Percentiles rank a stretch among this genome's conserved stretches.
phyloP scores from a whole-genome alignment of 2,113 vertebrate species.

The Macquaria ambigua region DNA sequence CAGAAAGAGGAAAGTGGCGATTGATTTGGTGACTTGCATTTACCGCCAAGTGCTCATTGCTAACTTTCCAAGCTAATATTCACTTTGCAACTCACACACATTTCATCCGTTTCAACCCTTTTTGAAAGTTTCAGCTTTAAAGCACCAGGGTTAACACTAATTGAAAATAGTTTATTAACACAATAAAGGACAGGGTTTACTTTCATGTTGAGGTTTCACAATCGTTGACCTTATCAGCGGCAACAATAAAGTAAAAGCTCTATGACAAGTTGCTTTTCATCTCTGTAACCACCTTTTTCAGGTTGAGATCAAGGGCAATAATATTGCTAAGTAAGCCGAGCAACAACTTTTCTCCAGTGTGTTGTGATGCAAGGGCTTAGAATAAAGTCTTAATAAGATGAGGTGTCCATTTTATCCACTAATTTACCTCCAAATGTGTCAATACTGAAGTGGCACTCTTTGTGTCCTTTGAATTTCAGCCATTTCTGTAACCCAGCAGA shows the following conservation, averaged over 20 bases:
- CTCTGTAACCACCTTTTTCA: slow-evolving; percentile 34
- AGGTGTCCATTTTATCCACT: not conserved
- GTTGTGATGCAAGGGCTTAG: not conserved
- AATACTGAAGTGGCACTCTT: not conserved
- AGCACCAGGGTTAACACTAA: slow-evolving; percentile 67
- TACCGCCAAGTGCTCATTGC: not conserved
- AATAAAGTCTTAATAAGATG: not conserved
- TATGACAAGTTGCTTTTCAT: slow-evolving; percentile 62
- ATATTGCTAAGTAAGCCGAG: slow-evolving; percentile 18
- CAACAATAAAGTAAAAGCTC: slow-evolving; percentile 57
- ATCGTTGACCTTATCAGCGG: slow-evolving; percentile 65
- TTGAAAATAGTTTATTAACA: slow-evolving; percentile 68
- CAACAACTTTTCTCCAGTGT: slow-evolving; percentile 2
- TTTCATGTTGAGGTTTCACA: slow-evolving; percentile 59
- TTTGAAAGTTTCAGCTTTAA: slow-evolving; percentile 43
- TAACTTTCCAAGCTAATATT: slow-evolving; percentile 47
- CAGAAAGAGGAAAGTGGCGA: slow-evolving; percentile 33
- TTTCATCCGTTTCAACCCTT: slow-evolving; percentile 49
- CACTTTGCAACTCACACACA: slow-evolving; percentile 37
- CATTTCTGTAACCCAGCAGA: slow-evolving; percentile 6
- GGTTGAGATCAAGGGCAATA: slow-evolving; percentile 41
- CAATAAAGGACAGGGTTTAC: slow-evolving; percentile 55
- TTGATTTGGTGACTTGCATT: slow-evolving; percentile 38
- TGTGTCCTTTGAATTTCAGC: not conserved
- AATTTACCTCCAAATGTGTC: not conserved